Evolutionary conservation across 2,797 vertebrate species (phyloP).

Genomic region (Ceryle rudis): DNA sequence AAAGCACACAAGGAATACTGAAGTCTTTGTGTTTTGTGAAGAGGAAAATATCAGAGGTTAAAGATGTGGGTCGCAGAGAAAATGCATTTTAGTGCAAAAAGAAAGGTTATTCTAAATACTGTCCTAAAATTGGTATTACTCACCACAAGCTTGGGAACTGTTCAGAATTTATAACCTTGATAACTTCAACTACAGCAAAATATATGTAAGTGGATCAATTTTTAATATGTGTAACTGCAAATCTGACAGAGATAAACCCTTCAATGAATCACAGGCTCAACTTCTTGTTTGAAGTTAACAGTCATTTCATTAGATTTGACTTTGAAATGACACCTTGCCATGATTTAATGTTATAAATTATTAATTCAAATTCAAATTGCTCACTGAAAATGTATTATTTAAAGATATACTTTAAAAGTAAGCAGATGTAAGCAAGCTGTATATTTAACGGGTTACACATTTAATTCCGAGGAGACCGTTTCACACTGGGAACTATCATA

Average conservation of each 20-base stretch:
- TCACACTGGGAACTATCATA: neutral
- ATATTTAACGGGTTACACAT: neutral
- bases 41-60: neutral
- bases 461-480: neutral
- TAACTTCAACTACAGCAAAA: neutral
- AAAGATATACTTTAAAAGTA: neutral
- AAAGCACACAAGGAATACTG: neutral
- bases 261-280: conserved; percentile 8
- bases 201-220: conserved; percentile 4
- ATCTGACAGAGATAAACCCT: conserved; percentile 49
- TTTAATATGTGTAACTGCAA: conserved; percentile 38
- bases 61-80: neutral
- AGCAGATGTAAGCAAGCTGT: neutral
- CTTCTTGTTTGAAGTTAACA: conserved; percentile 12
- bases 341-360: conserved; percentile 1
- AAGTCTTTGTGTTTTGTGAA: neutral
- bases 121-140: neutral
- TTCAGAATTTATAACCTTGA: conserved; percentile 36
- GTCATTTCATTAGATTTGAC: conserved; percentile 33
- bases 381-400: neutral
- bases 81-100: neutral
- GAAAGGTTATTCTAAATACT: neutral
- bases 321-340: neutral
- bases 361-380: neutral
- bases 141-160: neutral